phyloP scores from a whole-genome alignment of 1,140 invertebrate genomes.

The Ceratosolen solmsi region DNA sequence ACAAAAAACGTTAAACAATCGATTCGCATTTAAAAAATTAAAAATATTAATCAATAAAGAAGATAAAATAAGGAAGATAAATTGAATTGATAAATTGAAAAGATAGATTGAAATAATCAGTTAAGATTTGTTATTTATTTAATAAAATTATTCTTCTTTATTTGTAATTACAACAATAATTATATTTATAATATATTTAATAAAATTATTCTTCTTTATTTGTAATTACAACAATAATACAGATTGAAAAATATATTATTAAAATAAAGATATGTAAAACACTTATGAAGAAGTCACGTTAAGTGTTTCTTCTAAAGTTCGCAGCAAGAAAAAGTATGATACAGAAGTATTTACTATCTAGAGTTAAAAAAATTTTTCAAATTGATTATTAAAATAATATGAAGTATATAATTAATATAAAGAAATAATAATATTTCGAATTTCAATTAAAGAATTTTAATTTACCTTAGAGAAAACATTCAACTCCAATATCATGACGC shows the following conservation, averaged over 20 bases:
- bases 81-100: too few species aligned
- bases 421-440: not conserved
- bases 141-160: not conserved
- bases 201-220: not conserved
- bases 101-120: too few species aligned
- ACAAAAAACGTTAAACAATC: too few species aligned
- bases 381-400: not conserved
- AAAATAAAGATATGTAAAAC: not conserved
- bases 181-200: too few species aligned
- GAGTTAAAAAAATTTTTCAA: not conserved
- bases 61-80: too few species aligned
- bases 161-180: not conserved
- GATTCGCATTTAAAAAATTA: too few species aligned
- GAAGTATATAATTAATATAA: not conserved
- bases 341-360: conserved; percentile 30
- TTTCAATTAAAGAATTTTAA: not conserved
- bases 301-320: conserved; percentile 13
- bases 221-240: not conserved
- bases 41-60: too few species aligned
- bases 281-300: not conserved
- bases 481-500: not conserved
- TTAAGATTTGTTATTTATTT: conserved; percentile 1
- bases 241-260: not conserved
- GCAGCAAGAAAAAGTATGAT: conserved; percentile 35
- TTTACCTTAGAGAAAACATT: conserved; percentile 21